Percentiles rank a stretch among this genome's conserved stretches.
Evolutionary conservation across 2,888 invertebrate genomes (phyloP).

Genomic region (Blastobasis lacticolella): DNA sequence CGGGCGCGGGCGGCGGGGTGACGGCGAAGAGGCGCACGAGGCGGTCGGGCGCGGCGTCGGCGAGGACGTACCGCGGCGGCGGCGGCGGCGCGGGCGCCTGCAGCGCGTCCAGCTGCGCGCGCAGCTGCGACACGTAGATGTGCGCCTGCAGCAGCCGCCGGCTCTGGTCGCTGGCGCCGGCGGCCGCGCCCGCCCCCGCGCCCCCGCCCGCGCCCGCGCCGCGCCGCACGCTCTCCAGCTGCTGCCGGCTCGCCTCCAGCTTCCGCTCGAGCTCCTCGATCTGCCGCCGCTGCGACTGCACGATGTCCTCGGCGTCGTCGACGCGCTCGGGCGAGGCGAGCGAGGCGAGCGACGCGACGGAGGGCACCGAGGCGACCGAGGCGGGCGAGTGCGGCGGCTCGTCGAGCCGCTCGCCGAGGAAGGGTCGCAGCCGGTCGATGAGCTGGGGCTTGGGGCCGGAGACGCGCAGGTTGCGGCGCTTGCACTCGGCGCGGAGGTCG

Average conservation of each 20-base stretch:
- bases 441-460: conserved; percentile 97
- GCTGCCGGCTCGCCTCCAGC: conserved; percentile 83
- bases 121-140: conserved; percentile 58
- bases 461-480: conserved; percentile 93
- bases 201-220: conserved; percentile 77
- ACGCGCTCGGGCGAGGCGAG: conserved; percentile 48
- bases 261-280: conserved; percentile 92
- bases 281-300: conserved; percentile 85
- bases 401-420: conserved; percentile 66
- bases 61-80: conserved; percentile 44
- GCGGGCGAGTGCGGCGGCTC: conserved; percentile 61
- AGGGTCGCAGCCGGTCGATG: conserved; percentile 91
- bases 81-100: conserved; percentile 63
- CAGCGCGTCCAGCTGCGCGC: conserved; percentile 78
- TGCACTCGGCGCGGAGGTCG: conserved; percentile 94
- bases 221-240: conserved; percentile 80
- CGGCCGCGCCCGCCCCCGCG: conserved; percentile 73
- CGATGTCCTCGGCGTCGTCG: conserved; percentile 79
- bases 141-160: conserved; percentile 77
- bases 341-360: conserved; percentile 40
- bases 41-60: conserved; percentile 40
- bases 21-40: conserved; percentile 52
- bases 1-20: conserved; percentile 29
- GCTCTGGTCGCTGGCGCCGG: conserved; percentile 61
- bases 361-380: conserved; percentile 36